A percentile compares a stretch with the other conserved stretches of the same genome.
phyloP scores from a whole-genome alignment of 1,140 invertebrate genomes.

The Thaumatotibia leucotreta region DNA sequence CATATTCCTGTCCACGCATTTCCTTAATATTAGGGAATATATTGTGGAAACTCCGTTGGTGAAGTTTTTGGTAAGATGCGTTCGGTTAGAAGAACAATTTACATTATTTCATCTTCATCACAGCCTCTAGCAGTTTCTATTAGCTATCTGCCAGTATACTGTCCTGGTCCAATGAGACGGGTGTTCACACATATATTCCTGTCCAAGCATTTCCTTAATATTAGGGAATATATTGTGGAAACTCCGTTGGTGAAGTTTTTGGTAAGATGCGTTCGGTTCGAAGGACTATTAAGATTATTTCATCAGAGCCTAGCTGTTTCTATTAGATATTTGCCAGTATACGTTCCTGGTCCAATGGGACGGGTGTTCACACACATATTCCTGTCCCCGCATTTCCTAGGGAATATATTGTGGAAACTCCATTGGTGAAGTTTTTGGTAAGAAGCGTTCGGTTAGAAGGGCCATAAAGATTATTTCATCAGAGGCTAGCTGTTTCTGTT shows the following conservation, averaged over 20 bases:
- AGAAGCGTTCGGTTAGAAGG: no score
- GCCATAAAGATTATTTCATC: no score
- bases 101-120: no score
- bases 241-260: constrained; percentile 70
- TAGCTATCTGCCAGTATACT: constrained; percentile 81
- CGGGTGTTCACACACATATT: constrained; percentile 85
- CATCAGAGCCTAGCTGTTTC: no score
- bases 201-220: constrained; percentile 86
- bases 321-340: constrained; percentile 82
- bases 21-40: constrained; percentile 79
- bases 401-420: constrained; percentile 72
- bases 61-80: constrained; percentile 70
- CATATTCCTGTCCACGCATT: constrained; percentile 87
- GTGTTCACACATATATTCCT: constrained; percentile 87
- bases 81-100: no score
- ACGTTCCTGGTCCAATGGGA: constrained; percentile 78
- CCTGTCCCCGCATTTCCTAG: constrained; percentile 86
- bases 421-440: constrained; percentile 75
- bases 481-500: no score
- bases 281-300: no score
- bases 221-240: constrained; percentile 77
- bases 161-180: constrained; percentile 77
- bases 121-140: no score
- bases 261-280: constrained; percentile 70
- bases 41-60: constrained; percentile 72